Conservation (phyloP, 2,888 invertebrate species). For the Eupithecia exiguata region DNA sequence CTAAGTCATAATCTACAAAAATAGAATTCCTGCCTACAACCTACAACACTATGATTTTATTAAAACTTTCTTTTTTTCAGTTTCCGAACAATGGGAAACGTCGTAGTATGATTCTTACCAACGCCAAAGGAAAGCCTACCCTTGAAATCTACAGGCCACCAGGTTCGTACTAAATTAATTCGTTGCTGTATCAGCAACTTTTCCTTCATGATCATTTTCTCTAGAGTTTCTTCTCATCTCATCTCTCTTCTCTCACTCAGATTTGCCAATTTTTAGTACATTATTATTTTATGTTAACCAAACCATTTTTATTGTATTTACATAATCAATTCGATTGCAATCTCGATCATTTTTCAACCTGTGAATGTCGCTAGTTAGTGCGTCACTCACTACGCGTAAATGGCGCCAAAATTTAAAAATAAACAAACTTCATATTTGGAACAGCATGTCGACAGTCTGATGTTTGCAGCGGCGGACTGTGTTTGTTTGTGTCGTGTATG, state of each 20-base stretch:
- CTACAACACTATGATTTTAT: neutral
- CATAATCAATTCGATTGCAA: constrained; percentile 17
- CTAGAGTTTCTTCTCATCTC: neutral
- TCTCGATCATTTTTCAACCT: constrained; percentile 48
- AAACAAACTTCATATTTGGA: constrained; percentile 81
- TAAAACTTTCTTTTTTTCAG: constrained; percentile 55
- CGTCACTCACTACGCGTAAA: constrained; percentile 69
- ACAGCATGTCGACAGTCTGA: constrained; percentile 76
- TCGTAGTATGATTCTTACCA: constrained; percentile 88
- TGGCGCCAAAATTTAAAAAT: constrained; percentile 83
- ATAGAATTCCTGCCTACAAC: neutral
- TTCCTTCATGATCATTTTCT: neutral
- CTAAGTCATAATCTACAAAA: constrained; percentile 29
- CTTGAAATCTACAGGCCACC: constrained; percentile 95
- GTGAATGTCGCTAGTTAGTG: constrained; percentile 63
- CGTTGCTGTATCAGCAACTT: neutral
- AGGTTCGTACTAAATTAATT: constrained; percentile 79
- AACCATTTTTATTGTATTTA: neutral
- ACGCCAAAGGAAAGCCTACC: constrained; percentile 89
- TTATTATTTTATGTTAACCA: neutral
- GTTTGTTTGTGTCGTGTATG: constrained; percentile 55
- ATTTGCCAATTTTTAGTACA: neutral
- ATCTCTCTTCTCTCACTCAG: constrained; percentile 18
- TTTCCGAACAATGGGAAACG: constrained; percentile 87
- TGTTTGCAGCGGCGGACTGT: constrained; percentile 69